Conservation (phyloP, 2,113 vertebrate species). For the Furnarius figulus region DNA sequence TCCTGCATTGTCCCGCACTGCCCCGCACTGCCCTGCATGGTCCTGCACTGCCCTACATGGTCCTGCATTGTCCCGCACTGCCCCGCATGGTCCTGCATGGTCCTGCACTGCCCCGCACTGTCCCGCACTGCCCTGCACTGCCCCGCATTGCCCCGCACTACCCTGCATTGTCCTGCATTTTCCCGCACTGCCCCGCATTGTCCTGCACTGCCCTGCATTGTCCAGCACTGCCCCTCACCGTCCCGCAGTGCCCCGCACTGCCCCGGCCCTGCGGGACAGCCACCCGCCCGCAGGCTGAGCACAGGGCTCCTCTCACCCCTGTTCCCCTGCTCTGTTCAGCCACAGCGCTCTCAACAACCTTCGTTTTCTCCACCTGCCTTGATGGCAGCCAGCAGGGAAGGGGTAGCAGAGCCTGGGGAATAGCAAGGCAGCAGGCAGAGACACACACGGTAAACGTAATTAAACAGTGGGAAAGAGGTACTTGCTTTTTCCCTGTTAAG, state of each 20-base stretch:
- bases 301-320: background rate
- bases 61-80: too few relatives aligned
- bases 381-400: background rate
- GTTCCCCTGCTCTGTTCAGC: background rate
- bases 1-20: too few relatives aligned
- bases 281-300: rapidly evolving
- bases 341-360: rapidly evolving
- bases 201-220: too few relatives aligned
- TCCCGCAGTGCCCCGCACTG: too few relatives aligned
- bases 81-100: too few relatives aligned
- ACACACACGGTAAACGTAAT: background rate
- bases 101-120: background rate
- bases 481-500: background rate
- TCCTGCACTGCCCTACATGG: too few relatives aligned
- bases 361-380: background rate
- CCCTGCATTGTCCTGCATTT: rapidly evolving
- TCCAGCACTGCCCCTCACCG: too few relatives aligned
- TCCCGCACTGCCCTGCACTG: too few relatives aligned
- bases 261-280: background rate
- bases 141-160: too few relatives aligned
- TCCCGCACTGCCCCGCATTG: too few relatives aligned
- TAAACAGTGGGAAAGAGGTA: conserved; percentile 20
- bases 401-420: background rate
- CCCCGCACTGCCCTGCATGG: too few relatives aligned
- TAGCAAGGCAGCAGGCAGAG: background rate